Base-by-base conservation (phyloP, 2,888 invertebrate genomes). In the Villa cingulata region DNA sequence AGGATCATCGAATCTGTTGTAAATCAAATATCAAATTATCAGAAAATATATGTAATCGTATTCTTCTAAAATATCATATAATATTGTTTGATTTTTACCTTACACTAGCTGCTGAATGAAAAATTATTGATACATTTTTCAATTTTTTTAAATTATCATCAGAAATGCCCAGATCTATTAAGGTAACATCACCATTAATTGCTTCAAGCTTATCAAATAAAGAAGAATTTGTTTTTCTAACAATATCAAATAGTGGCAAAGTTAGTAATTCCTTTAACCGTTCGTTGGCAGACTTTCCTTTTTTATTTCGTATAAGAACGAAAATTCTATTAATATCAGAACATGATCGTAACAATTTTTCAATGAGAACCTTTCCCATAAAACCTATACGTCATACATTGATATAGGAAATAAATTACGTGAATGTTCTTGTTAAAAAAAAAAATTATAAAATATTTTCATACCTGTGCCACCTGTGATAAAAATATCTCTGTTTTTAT, bases 291-390 rank as follows among this genome's bases (percentile, higher is more conserved):
- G 70, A 68, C 49, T 77, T 72, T 1, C 78, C 80, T 55, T 77
- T 78, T 61, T 83, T 83, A 1, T 75, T 72, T 44, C 89, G 71
- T 54, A 88, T 68, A 39, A 90, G 70, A 12, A 88, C 58, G 62
- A 83, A 90, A 50, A 91, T 77, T 44, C 74, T 74, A 45, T 76
- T 74, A 12, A 90, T 59, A 0, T 76, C 78, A 0, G 83, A 74
- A 59, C 87, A 87, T 2, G 83, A 83, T 57, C 86, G 75, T 14
- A 90, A 65, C 5, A 90, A 65, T 64, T 90, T 91, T 65, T 90
- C 90, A 2, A 89, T 72, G 20, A 90, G 64, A 0, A 84, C 81
- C 70, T 90, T 90, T 0, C 90, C 89, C 66, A 90, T 75, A 59
- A 89, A 90, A 1, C 89, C 89, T 73, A 62, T 2, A 62, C 62